Conservation (phyloP, 23 tunicate genomes). For the Trididemnum clinides region DNA sequence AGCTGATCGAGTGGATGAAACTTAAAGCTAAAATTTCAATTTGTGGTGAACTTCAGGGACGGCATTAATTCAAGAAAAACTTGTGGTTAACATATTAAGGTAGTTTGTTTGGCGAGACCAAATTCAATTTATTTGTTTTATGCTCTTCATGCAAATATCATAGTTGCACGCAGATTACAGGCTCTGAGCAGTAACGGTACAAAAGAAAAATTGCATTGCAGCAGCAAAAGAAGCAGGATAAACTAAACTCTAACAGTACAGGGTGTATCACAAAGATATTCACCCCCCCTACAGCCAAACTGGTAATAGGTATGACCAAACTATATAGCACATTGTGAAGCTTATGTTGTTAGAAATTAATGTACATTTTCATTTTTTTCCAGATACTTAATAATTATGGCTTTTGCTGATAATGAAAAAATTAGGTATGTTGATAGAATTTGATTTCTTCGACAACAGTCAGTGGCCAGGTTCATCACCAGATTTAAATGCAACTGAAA, state of each 20-base stretch:
- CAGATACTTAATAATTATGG: too few relatives aligned
- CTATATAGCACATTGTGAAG: too few relatives aligned
- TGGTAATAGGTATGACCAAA: too few relatives aligned
- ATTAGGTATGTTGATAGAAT: too few relatives aligned
- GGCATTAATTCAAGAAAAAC: slow-evolving; percentile 14
- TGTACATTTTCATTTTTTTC: too few relatives aligned
- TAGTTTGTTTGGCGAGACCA: not conserved
- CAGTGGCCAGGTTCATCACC: too few relatives aligned
- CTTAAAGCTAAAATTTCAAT: slow-evolving; percentile 3
- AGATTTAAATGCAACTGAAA: too few relatives aligned
- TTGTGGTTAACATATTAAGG: slow-evolving; percentile 1
- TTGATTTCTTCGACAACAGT: too few relatives aligned
- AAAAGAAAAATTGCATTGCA: slow-evolving; percentile 15
- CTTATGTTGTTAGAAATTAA: too few relatives aligned
- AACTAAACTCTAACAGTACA: slow-evolving; percentile 14
- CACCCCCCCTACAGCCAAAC: too few relatives aligned
- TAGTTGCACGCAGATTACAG: slow-evolving; percentile 18
- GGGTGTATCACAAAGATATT: too few relatives aligned
- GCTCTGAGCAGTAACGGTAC: slow-evolving; percentile 6
- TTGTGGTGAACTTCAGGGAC: slow-evolving; percentile 1
- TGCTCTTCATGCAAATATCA: slow-evolving; percentile 1
- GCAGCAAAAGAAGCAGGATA: slow-evolving; percentile 6
- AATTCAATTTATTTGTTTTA: not conserved
- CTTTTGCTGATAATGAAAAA: too few relatives aligned
- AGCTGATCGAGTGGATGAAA: slow-evolving; percentile 17